Base-by-base conservation (phyloP, 2,797 vertebrate species). In the Fringilla coelebs region DNA sequence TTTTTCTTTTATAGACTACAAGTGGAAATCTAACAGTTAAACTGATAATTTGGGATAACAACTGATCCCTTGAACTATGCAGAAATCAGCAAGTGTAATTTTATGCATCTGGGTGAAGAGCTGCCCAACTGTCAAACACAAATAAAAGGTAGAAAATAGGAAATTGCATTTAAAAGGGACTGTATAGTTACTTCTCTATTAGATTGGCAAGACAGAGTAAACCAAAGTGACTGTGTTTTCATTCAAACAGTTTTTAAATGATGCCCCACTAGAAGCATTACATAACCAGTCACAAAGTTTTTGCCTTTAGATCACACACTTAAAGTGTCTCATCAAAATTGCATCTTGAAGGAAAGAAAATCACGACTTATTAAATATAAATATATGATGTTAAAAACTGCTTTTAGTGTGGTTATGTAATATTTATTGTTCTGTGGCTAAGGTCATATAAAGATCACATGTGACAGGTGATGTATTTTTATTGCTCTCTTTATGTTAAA, bases 281-380 rank as follows among this genome's bases (percentile, higher is more conserved):
- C 93, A 96, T 97, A 97, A 97, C 90, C 83, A 95, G 94, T 82
- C 91, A 95, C 41, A 89, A 94, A 95, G 92, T 95, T 96, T 92
- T 91, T 90, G 88, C 88, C 85, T 96, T 95, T 94, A 96, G 88
- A 97, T 96, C 94, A 94, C 94, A 96, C 89, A 88, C 94, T 97
- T 97, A 81, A 94, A 93, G 82, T 94, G 89, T 90, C 96, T 97
- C 95, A 96, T 97, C 96, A 97, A 97, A 97, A 92, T 94, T 96
- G 95, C 89, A 96, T 96, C 89, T 95, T 91, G 85, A 93, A 97
- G 94, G 90, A 94, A 96, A 96, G 88, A 94, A 94, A 96, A 96
- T 97, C 94, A 95, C 36, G 15, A 93, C 90, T 95, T 93, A 97
- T 96, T 96, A 96, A 97, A 97, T 96, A 96, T 97, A 94, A 96